Evolutionary conservation across 2,888 invertebrate species (phyloP), one percentile per base, ranked within the genome.

Genomic region (Agriopis marginaria): DNA sequence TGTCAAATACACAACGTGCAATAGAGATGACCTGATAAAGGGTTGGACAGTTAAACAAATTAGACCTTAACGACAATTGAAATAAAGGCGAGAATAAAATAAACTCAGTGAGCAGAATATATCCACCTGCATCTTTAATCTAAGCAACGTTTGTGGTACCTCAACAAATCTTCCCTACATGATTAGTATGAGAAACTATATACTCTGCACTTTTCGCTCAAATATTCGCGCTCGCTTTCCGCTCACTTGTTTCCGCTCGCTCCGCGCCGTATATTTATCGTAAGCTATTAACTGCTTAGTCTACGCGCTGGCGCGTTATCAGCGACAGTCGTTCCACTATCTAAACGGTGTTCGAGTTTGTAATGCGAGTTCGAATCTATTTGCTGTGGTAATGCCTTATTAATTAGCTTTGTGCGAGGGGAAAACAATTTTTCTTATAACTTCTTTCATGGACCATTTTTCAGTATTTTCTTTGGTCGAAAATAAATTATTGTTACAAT

Each of bases 211-310:
- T 50, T 64, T 58, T 58, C 58, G 58, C 58, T 65, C 59, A 44
- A 44, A 11, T 14, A 59, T 9, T 54, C n/a, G 23, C 47, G 59
- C 58, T 49, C 68, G 68, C 54, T 63, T 32, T 23, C 60, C 60
- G 64, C 64, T 64, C 60, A 45, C 49, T 47, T 49, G 50, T 60
- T 66, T 17, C 53, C 71, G 71, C 58, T 66, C 73, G 72, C 77
- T 58, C 50, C 60, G 60, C 62, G 59, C 71, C 64, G 68, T 79
- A 76, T 86, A 86, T 88, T 89, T 90, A 90, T 91, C 87, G 86
- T 77, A 70, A 79, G 83, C 89, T 88, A 89, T 91, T 89, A 90
- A 86, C 82, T 81, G 82, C 82, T 81, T 81, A 85, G 82, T 79
- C 75, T 79, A 84, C 82, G 83, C 80, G 54, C 54, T 54, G 81